Conservation (phyloP, 2,113 vertebrate species). For the Prunella himalayana region DNA sequence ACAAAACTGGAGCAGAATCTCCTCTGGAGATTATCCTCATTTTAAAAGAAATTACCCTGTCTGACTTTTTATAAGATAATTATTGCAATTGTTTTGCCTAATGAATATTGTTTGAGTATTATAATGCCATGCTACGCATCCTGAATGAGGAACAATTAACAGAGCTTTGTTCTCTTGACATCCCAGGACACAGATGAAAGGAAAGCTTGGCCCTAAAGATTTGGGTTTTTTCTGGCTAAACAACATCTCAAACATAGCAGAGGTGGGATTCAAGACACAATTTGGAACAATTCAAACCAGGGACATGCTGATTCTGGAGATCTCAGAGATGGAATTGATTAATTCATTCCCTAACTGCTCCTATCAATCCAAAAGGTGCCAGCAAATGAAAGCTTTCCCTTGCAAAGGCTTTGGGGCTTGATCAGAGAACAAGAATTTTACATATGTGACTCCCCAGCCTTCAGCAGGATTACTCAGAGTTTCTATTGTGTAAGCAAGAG, state of each 20-base stretch:
- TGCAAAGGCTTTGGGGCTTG: background rate
- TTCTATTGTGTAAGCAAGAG: background rate
- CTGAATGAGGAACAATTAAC: conserved; percentile 32
- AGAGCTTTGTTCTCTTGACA: conserved; percentile 1
- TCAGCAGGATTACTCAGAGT: background rate
- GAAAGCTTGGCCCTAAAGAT: background rate
- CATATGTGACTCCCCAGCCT: background rate
- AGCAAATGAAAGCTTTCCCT: background rate
- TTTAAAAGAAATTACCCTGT: conserved; percentile 56
- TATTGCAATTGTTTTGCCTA: conserved; percentile 56
- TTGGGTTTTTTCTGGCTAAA: background rate
- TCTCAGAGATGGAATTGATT: background rate
- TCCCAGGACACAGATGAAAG: background rate
- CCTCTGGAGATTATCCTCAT: conserved; percentile 50
- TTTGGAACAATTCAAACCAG: background rate
- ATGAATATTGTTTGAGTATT: conserved; percentile 31
- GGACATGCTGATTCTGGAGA: background rate
- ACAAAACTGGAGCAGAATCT: conserved; percentile 38
- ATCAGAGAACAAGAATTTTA: background rate
- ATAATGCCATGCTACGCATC: background rate
- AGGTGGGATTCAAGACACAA: background rate
- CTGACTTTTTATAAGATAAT: conserved; percentile 54
- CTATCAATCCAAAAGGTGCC: background rate
- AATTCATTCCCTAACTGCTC: background rate
- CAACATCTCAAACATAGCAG: background rate